phyloP scores from a whole-genome alignment of 2,888 invertebrate genomes.

The Coelogynopora nodosa region DNA sequence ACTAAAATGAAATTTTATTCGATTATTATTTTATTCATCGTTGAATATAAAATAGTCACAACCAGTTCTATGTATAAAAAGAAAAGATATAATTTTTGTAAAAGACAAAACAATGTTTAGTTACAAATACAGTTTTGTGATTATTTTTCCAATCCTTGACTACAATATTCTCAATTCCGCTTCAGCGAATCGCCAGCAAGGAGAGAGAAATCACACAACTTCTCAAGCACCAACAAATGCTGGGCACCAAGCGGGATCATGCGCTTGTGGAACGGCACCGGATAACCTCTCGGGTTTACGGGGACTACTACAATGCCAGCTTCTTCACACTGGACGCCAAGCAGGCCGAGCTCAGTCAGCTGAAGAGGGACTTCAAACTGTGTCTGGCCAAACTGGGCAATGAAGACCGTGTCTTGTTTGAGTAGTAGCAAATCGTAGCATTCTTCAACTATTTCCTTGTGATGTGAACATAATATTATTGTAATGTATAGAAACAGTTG shows the following conservation, averaged over 20 bases:
- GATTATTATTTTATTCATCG: no score
- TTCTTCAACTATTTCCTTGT: no score
- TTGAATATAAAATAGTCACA: no score
- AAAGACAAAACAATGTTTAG: background rate
- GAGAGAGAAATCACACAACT: background rate
- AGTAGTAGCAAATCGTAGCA: no score
- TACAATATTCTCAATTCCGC: no score
- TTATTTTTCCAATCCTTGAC: no score
- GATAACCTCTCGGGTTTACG: background rate
- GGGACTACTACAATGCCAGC: background rate
- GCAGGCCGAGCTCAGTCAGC: background rate
- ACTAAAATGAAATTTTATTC: no score
- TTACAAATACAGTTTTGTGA: background rate
- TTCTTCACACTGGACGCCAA: background rate
- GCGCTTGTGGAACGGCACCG: background rate
- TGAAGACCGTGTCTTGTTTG: no score
- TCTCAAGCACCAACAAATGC: background rate
- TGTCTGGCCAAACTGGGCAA: background rate
- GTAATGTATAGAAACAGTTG: no score
- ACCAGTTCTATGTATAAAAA: no score
- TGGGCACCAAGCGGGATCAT: background rate
- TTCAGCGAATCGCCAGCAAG: slow-evolving; percentile 4
- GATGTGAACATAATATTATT: no score
- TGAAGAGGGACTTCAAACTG: background rate
- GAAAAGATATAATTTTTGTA: background rate